These are phyloP conservation scores for Umimayanthus kanabou DNA, from an alignment of 92 coral and sea anemone species.

Conservation along the genomic window DNA sequence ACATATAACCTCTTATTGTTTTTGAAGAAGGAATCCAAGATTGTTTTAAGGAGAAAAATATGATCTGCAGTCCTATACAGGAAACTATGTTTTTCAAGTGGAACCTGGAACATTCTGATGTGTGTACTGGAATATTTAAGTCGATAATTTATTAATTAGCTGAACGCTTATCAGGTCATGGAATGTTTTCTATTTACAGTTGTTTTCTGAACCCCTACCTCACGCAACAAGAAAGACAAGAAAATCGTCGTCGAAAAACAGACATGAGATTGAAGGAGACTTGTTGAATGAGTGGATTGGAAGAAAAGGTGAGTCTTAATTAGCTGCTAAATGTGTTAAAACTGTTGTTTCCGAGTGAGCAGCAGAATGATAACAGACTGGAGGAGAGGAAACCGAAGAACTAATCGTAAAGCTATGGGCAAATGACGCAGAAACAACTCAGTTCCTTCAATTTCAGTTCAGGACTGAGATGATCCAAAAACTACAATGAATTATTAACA, in stretches of 20 bases:
- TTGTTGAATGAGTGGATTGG: neutral
- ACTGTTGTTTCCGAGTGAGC: too few species aligned
- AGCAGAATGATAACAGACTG: too few species aligned
- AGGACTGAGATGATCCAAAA: neutral
- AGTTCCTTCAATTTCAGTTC: neutral
- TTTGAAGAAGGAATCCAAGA: too few species aligned
- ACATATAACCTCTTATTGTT: too few species aligned
- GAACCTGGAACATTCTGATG: constrained; percentile 9
- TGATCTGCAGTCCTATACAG: too few species aligned
- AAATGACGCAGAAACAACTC: neutral
- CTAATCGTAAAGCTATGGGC: neutral
- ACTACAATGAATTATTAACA: neutral
- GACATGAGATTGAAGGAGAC: neutral
- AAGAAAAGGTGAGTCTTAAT: neutral
- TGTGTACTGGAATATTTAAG: neutral
- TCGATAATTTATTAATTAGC: neutral
- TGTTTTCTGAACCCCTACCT: neutral
- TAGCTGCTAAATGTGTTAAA: neutral
- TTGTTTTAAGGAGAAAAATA: too few species aligned
- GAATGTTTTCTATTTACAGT: neutral
- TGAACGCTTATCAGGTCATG: constrained; percentile 17
- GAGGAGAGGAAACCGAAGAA: neutral
- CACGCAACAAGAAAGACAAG: neutral
- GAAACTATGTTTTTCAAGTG: neutral
- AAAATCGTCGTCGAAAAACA: neutral